These are phyloP conservation scores for Bombus huntii DNA, from an alignment of 1,140 invertebrate species.

Conservation along the genomic window DNA sequence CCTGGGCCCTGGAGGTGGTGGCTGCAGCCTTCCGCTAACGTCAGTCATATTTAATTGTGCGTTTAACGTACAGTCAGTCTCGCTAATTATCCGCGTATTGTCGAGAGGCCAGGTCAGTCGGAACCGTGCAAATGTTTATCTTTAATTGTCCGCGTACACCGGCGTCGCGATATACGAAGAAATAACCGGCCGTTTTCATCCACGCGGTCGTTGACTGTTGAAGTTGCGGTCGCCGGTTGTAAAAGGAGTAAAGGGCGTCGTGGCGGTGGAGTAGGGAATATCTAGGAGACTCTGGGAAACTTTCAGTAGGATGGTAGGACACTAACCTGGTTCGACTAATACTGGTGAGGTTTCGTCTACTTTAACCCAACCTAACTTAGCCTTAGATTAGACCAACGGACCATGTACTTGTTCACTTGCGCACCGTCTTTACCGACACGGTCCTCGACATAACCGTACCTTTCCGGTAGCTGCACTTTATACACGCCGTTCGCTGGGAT, in stretches of 20 bases:
- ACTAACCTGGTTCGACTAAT: constrained; percentile 69
- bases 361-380: constrained; percentile 71
- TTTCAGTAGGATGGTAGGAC: constrained; percentile 63
- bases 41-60: constrained; percentile 19
- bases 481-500: constrained; percentile 26
- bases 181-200: constrained; percentile 25
- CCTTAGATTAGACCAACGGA: constrained; percentile 72
- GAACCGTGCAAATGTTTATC: constrained; percentile 25
- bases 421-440: constrained; percentile 48
- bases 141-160: constrained; percentile 1
- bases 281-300: constrained; percentile 56
- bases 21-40: background rate
- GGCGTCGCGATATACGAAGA: background rate
- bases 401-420: constrained; percentile 62
- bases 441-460: constrained; percentile 61
- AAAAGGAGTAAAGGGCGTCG: constrained; percentile 11
- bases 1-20: no score
- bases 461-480: constrained; percentile 60
- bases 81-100: constrained; percentile 27
- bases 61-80: constrained; percentile 6
- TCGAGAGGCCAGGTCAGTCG: background rate
- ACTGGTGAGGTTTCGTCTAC: constrained; percentile 65
- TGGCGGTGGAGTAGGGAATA: constrained; percentile 40
- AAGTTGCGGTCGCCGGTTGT: background rate
- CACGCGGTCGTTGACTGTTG: constrained; percentile 17